Conservation (phyloP, 2,113 vertebrate species). For the Oryzias celebensis region DNA sequence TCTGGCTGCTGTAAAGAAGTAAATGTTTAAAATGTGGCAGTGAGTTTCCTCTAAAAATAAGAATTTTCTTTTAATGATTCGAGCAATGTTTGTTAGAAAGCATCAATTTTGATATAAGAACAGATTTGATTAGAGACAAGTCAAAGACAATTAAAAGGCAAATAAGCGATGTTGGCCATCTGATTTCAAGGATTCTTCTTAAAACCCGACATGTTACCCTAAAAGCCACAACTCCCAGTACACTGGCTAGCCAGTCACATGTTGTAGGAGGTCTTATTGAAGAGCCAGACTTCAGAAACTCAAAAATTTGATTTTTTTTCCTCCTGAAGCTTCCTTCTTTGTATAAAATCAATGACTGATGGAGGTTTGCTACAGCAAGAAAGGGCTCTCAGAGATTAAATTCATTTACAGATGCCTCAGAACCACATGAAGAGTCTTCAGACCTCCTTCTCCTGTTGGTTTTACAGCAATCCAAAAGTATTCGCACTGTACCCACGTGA, state of each 20-base stretch:
- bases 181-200: conserved; percentile 9
- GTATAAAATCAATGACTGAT: no score
- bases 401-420: conserved; percentile 63
- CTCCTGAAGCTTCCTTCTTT: no score
- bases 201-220: conserved; percentile 6
- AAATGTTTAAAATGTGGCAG: no score
- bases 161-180: conserved; percentile 38
- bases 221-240: conserved; percentile 20
- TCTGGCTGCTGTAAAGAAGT: no score
- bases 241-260: conserved; percentile 32
- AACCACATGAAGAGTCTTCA: conserved; percentile 50
- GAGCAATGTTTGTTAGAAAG: conserved; percentile 50
- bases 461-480: conserved; percentile 61
- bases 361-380: conserved; percentile 65
- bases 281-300: conserved; percentile 72
- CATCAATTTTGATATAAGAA: conserved; percentile 11
- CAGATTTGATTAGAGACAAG: conserved; percentile 30
- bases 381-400: conserved; percentile 62
- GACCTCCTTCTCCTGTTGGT: conserved; percentile 36
- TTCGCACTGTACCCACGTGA: conserved; percentile 60
- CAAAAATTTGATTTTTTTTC: no score
- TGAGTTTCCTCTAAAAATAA: no score
- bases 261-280: conserved; percentile 50
- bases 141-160: conserved; percentile 24
- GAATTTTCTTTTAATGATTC: conserved; percentile 13